Conservation (phyloP, 2,888 invertebrate genomes). For the Nowickia ferox region DNA sequence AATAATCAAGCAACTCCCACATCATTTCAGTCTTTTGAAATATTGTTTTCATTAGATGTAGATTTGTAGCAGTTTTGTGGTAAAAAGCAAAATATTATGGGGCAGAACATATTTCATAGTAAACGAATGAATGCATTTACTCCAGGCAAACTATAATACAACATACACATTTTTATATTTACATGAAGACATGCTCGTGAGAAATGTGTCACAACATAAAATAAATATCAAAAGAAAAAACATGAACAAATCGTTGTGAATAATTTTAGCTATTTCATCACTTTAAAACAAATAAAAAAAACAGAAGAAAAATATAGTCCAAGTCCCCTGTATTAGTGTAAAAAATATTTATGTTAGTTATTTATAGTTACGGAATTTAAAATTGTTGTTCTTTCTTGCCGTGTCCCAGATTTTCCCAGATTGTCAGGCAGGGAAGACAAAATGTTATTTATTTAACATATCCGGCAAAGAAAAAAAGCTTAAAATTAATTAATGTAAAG, state of each 20-base stretch:
- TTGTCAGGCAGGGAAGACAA: not conserved
- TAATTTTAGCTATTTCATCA: slow-evolving; percentile 1
- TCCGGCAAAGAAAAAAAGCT: not conserved
- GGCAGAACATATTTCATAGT: not conserved
- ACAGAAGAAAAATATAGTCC: not conserved
- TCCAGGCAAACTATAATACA: not conserved
- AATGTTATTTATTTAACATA: not conserved
- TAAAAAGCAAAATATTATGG: slow-evolving; percentile 15
- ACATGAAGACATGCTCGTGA: not conserved
- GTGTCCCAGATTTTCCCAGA: slow-evolving; percentile 8
- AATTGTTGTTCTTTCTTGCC: not conserved
- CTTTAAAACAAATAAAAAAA: not conserved
- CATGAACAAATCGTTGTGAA: slow-evolving; percentile 17
- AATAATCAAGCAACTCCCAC: slow-evolving; percentile 33
- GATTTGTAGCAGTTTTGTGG: slow-evolving; percentile 22
- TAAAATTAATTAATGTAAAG: not conserved
- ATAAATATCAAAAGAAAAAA: not conserved
- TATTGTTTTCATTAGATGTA: slow-evolving; percentile 41
- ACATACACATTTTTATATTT: too few species aligned
- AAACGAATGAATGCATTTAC: not conserved
- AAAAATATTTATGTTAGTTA: not conserved
- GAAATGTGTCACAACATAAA: slow-evolving; percentile 21
- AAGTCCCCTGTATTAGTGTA: not conserved
- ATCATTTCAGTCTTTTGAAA: slow-evolving; percentile 29
- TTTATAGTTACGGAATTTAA: slow-evolving; percentile 15